Percentiles rank a stretch among this genome's conserved stretches.
Conservation (phyloP, 2,888 invertebrate genomes). For the Hydroisotoma schaefferi region DNA sequence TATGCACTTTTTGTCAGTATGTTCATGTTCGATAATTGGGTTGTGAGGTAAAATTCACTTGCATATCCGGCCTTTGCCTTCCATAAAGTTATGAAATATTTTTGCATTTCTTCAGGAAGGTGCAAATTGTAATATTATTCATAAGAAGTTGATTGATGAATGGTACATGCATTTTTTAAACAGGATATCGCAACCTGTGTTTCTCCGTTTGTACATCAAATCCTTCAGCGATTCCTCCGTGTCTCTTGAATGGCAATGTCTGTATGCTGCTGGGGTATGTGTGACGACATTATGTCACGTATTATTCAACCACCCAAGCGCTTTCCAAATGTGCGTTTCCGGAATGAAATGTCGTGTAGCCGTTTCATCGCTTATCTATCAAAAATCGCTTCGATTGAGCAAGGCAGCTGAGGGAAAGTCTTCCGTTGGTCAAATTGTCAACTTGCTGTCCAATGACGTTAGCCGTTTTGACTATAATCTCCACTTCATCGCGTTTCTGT, state of each 20-base stretch:
- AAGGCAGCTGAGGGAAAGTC: slow-evolving; percentile 80
- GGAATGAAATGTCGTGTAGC: slow-evolving; percentile 81
- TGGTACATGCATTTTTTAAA: too few species aligned
- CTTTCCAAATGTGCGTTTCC: slow-evolving; percentile 75
- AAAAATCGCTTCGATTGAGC: slow-evolving; percentile 73
- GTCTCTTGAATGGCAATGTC: slow-evolving; percentile 53
- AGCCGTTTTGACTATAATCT: slow-evolving; percentile 88
- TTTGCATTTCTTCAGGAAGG: too few species aligned
- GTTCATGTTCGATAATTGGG: slow-evolving; percentile 54
- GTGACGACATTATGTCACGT: slow-evolving; percentile 63
- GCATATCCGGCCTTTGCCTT: too few species aligned
- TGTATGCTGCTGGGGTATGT: slow-evolving; percentile 43
- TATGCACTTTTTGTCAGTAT: slow-evolving; percentile 54
- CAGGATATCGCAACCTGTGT: slow-evolving; percentile 66
- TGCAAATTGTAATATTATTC: too few species aligned
- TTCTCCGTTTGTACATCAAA: slow-evolving; percentile 63
- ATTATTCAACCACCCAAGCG: slow-evolving; percentile 79
- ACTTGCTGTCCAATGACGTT: slow-evolving; percentile 93
- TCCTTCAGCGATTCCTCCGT: slow-evolving; percentile 56
- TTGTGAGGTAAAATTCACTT: slow-evolving; percentile 51
- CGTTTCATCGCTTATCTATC: slow-evolving; percentile 75
- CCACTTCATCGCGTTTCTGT: slow-evolving; percentile 82
- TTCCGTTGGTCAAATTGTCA: slow-evolving; percentile 87
- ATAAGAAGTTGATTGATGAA: too few species aligned
- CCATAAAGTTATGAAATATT: too few species aligned